Percentiles rank a stretch among this genome's conserved stretches.
phyloP scores from a whole-genome alignment of 2,797 vertebrate species.

The Semotilus atromaculatus region DNA sequence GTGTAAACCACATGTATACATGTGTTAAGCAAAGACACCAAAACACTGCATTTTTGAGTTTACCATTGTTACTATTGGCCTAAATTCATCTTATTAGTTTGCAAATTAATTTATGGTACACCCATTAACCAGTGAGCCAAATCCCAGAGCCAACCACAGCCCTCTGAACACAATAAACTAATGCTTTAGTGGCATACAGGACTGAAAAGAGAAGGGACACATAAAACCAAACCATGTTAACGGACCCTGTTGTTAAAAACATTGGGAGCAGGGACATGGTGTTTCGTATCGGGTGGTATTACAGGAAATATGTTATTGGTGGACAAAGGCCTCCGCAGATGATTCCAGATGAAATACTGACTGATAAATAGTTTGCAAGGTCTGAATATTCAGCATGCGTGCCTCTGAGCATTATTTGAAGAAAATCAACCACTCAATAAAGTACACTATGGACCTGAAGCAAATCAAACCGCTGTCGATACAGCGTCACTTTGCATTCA shows the following conservation, averaged over 20 bases:
- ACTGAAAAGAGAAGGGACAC: conserved; percentile 58
- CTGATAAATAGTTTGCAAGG: not conserved
- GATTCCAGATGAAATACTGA: not conserved
- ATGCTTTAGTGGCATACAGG: conserved; percentile 45
- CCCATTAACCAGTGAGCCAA: conserved; percentile 4
- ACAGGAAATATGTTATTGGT: conserved; percentile 74
- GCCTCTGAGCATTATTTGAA: conserved; percentile 13
- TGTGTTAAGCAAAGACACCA: not conserved
- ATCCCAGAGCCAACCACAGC: conserved; percentile 57
- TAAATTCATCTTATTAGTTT: conserved; percentile 2
- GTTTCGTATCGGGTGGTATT: conserved; percentile 78
- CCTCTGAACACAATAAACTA: conserved; percentile 48
- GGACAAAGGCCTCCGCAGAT: conserved; percentile 25
- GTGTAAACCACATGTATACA: not conserved
- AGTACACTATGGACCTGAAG: conserved; percentile 12
- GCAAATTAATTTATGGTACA: not conserved
- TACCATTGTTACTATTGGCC: not conserved
- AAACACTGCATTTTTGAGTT: not conserved
- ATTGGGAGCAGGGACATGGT: conserved; percentile 74
- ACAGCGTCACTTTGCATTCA: conserved; percentile 26
- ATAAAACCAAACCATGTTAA: conserved; percentile 75
- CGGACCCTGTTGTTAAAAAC: conserved; percentile 77
- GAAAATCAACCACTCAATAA: conserved; percentile 27
- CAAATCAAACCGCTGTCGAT: conserved; percentile 50
- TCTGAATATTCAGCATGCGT: conserved; percentile 17